Conservation (phyloP, 2,888 invertebrate species). For the Saturnia japonica region DNA sequence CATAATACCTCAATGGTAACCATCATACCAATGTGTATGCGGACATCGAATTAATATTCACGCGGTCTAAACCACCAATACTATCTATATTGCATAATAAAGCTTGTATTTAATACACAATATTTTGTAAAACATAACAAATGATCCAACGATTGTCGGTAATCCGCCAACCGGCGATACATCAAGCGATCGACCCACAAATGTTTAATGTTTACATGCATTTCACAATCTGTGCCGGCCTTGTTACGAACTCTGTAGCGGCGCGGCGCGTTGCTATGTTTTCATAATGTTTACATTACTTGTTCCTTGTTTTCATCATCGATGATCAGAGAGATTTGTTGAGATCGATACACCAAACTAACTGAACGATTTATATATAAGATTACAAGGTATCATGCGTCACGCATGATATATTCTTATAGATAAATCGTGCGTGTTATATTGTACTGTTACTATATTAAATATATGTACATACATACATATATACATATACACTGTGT, state of each 20-base stretch:
- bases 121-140: not conserved
- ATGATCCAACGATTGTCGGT: not conserved
- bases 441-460: not conserved
- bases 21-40: too few species aligned
- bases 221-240: constrained; percentile 21
- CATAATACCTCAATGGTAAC: too few species aligned
- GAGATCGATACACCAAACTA: not conserved
- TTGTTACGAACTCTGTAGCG: constrained; percentile 10
- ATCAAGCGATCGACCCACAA: constrained; percentile 15
- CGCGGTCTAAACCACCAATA: too few species aligned
- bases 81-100: not conserved
- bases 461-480: not conserved
- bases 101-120: not conserved
- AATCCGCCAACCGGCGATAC: not conserved
- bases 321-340: constrained; percentile 11
- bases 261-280: constrained; percentile 14
- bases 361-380: not conserved
- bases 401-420: too few species aligned
- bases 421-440: not conserved
- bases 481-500: not conserved
- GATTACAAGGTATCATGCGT: too few species aligned
- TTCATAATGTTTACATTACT: constrained; percentile 20
- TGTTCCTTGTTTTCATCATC: constrained; percentile 12
- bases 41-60: too few species aligned
- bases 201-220: constrained; percentile 19